A percentile compares a stretch with the other conserved stretches of the same genome.
Conservation (phyloP, 2,888 invertebrate species). For the Frankliniella intonsa region DNA sequence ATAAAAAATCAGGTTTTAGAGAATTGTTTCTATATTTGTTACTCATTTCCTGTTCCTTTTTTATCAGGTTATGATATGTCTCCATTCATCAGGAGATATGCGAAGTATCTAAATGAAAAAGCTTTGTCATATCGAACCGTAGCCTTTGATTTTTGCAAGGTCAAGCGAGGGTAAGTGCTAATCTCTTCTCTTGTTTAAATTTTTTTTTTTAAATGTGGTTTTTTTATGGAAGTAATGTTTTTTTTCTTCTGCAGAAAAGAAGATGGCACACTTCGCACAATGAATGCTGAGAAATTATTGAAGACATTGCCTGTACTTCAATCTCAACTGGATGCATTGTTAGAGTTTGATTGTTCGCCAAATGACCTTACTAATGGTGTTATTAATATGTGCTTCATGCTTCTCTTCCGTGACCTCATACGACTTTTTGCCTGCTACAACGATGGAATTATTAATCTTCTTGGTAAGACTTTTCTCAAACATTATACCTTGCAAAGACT, state of each 20-base stretch:
- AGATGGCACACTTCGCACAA: conserved; percentile 92
- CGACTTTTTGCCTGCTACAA: conserved; percentile 99
- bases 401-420: conserved; percentile 97
- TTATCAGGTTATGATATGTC: conserved; percentile 97
- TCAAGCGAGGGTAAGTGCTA: conserved; percentile 87
- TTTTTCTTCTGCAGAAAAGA: conserved; percentile 68
- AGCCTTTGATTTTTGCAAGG: conserved; percentile 99
- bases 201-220: neutral
- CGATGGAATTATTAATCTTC: conserved; percentile 96
- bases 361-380: conserved; percentile 98
- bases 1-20: neutral
- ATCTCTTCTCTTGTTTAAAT: too few relatives aligned
- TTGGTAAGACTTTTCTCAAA: conserved; percentile 54
- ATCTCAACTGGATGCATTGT: conserved; percentile 86
- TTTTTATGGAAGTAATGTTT: conserved; percentile 30
- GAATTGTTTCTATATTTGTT: conserved; percentile 33
- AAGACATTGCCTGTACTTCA: conserved; percentile 95
- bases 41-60: conserved; percentile 37
- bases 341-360: conserved; percentile 96
- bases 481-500: neutral
- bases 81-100: conserved; percentile 96
- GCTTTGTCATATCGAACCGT: conserved; percentile 96
- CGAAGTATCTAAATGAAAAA: conserved; percentile 99
- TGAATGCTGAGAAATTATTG: conserved; percentile 94
- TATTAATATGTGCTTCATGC: conserved; percentile 98